phyloP scores from a whole-genome alignment of 1,140 invertebrate species.

The Oryzaephilus surinamensis region DNA sequence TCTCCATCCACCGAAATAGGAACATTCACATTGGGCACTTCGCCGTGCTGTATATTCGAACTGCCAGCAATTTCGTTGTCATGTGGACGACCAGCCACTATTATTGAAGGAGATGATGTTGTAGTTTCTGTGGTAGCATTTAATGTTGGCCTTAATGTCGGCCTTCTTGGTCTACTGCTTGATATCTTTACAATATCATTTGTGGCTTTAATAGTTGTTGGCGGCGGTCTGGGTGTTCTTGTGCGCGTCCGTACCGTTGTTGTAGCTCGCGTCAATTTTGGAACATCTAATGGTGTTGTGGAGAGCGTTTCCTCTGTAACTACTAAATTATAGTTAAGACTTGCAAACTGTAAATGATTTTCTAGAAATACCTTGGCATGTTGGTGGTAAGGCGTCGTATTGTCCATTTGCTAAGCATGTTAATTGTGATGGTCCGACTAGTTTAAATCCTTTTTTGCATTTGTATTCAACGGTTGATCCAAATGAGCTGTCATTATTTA shows the following conservation, averaged over 20 bases:
- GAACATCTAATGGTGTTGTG: neutral
- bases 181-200: slow-evolving; percentile 21
- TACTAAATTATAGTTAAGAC: slow-evolving; percentile 32
- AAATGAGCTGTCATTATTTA: slow-evolving; percentile 51
- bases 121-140: slow-evolving; percentile 14
- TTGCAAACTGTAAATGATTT: neutral
- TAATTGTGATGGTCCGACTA: slow-evolving; percentile 57
- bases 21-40: slow-evolving; percentile 53
- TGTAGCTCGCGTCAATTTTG: slow-evolving; percentile 11
- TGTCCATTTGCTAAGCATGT: slow-evolving; percentile 64
- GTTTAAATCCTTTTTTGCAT: slow-evolving; percentile 58
- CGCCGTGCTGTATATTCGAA: slow-evolving; percentile 41
- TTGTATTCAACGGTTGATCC: slow-evolving; percentile 64
- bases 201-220: slow-evolving; percentile 32
- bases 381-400: slow-evolving; percentile 66
- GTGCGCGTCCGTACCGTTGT: slow-evolving; percentile 28
- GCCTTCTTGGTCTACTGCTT: slow-evolving; percentile 12
- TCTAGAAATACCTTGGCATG: slow-evolving; percentile 46
- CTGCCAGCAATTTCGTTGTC: slow-evolving; percentile 46
- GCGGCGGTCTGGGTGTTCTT: slow-evolving; percentile 32
- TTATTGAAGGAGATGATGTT: slow-evolving; percentile 43
- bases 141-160: slow-evolving; percentile 15
- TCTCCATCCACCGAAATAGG: slow-evolving; percentile 55
- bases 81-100: slow-evolving; percentile 52
- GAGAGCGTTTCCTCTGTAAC: slow-evolving; percentile 2